A percentile compares a stretch with the other conserved stretches of the same genome.
phyloP scores from a whole-genome alignment of 2,797 vertebrate species.

The Thunnus albacares region DNA sequence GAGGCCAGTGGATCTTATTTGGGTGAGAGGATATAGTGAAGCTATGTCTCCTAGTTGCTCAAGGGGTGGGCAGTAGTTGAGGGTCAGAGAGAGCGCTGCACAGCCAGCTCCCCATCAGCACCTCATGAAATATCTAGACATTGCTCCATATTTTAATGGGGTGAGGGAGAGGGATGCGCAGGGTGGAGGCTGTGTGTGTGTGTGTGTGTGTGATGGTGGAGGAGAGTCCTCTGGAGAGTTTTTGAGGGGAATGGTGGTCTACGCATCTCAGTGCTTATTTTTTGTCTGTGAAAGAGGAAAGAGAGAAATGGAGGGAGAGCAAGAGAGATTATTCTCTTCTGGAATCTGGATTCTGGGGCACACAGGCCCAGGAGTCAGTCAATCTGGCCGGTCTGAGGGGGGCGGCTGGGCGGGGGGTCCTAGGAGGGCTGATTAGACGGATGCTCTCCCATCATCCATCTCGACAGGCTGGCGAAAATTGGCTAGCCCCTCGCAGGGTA shows the following conservation, averaged over 20 bases:
- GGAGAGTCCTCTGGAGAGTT: slow-evolving; percentile 72
- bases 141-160: slow-evolving; percentile 82
- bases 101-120: slow-evolving; percentile 74
- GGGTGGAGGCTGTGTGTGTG: slow-evolving; percentile 48
- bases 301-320: slow-evolving; percentile 59
- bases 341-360: slow-evolving; percentile 86
- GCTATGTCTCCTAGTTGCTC: slow-evolving; percentile 44
- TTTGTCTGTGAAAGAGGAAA: slow-evolving; percentile 61
- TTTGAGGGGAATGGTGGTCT: slow-evolving; percentile 71
- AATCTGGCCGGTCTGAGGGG: slow-evolving; percentile 83
- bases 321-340: slow-evolving; percentile 84
- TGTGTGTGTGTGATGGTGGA: slow-evolving; percentile 62
- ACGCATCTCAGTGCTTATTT: slow-evolving; percentile 71
- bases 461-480: slow-evolving; percentile 89
- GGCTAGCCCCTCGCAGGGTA: slow-evolving; percentile 87
- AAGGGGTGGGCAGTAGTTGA: slow-evolving; percentile 66
- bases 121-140: slow-evolving; percentile 83
- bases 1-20: slow-evolving; percentile 49
- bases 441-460: slow-evolving; percentile 88
- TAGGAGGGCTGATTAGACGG: slow-evolving; percentile 89
- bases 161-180: slow-evolving; percentile 68
- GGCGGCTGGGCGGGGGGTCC: slow-evolving; percentile 82
- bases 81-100: slow-evolving; percentile 66
- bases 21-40: slow-evolving; percentile 47
- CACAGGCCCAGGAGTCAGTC: slow-evolving; percentile 86